Evolutionary conservation across 2,888 invertebrate genomes (phyloP), one percentile per base, ranked within the genome.

Genomic region (Eurytoma californica): DNA sequence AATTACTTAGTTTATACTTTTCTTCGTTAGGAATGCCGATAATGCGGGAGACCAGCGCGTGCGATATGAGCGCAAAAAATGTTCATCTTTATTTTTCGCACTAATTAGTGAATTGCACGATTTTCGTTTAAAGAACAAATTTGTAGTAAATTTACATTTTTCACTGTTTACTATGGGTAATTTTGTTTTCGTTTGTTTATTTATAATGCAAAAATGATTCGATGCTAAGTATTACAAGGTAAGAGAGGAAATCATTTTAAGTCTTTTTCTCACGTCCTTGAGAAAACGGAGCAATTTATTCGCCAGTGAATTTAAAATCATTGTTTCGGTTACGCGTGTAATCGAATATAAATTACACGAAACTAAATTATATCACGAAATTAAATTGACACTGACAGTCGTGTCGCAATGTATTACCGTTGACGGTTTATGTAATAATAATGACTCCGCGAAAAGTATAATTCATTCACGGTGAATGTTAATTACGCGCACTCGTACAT

Each of bases 161-260:
- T 39, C 39, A 2, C 30, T 9, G 5, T 5, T 9, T n/a, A 30
- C 61, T 51, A 51, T 12, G 30, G 69, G 47, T 24, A 2, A 2
- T 20, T 47, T n/a, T 58, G 47, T 69, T 69, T 58, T 14, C 7
- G 53, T 69, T 39, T 39, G 4, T 39, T 39, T 39, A 7, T 39
- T 39, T 39, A 3, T 47, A 16, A 16, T 3, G 12, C 14, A 5
- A 49, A 39, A 66, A 66, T 49, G 66, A 57, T 66, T 73, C 66
- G 66, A 47, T 57, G 55, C 30, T 12, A 73, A 73, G 66, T 73
- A 57, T 73, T 66, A 66, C 73, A 73, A 73, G 73, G 73, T 28
- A 47, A 73, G 30, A 53, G 18, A 16, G 13, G 53, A 16, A 13
- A 47, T 58, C 18, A 70, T 49, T 63, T 53, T 9, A 51, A 60